Percentiles rank a stretch among this genome's conserved stretches.
Conservation (phyloP, 2,888 invertebrate species). For the Caenorhabditis sp. region DNA sequence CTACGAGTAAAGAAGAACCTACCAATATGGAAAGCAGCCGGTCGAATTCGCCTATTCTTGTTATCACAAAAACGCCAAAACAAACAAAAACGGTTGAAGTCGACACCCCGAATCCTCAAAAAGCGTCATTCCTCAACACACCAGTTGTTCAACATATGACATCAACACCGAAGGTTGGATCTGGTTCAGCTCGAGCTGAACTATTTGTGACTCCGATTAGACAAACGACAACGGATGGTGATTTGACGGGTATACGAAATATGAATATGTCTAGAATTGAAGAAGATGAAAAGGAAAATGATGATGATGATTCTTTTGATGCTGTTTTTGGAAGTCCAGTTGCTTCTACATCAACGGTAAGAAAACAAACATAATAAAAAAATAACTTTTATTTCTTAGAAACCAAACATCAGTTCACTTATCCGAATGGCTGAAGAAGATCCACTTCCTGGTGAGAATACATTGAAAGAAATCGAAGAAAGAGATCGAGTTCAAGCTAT, state of each 20-base stretch:
- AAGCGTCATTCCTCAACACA: neutral
- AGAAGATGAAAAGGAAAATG: slow-evolving; percentile 10
- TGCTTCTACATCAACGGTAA: neutral
- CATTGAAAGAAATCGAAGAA: neutral
- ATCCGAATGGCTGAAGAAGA: slow-evolving; percentile 21
- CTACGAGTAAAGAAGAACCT: slow-evolving; percentile 1
- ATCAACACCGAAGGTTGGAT: slow-evolving; percentile 25
- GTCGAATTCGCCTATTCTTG: neutral
- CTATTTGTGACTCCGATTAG: slow-evolving; percentile 27
- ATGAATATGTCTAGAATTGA: slow-evolving; percentile 14
- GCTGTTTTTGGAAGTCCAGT: neutral
- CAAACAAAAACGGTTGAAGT: neutral
- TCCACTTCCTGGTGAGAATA: neutral
- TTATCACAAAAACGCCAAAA: neutral
- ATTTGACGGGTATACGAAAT: no score
- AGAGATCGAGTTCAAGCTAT: slow-evolving; percentile 11
- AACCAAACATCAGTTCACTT: slow-evolving; percentile 10
- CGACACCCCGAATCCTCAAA: slow-evolving; percentile 2
- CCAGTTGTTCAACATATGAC: neutral
- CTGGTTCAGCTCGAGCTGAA: neutral
- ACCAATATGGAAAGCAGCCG: neutral
- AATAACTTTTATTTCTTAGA: no score
- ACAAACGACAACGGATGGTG: neutral
- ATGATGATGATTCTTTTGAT: slow-evolving; percentile 15
- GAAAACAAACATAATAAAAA: no score